Evolutionary conservation across 2,797 vertebrate genomes (phyloP).

Genomic region (Aldrovandia affinis): DNA sequence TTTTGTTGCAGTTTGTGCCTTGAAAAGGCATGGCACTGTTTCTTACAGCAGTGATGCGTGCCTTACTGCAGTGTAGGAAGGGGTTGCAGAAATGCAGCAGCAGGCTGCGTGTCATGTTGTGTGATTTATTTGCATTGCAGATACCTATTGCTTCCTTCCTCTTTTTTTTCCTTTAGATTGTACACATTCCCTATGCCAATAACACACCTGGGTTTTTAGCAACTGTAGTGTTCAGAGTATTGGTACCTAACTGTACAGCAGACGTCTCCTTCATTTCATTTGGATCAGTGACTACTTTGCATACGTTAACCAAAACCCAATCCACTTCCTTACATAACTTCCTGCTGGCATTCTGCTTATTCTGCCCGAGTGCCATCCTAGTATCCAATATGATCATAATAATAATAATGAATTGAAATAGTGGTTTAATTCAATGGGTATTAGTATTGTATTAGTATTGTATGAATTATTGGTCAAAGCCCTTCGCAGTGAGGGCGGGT

Average conservation of each 20-base stretch:
- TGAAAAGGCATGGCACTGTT: not conserved
- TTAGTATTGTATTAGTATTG: too few species aligned
- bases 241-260: not conserved
- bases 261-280: not conserved
- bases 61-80: not conserved
- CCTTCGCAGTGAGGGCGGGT: not conserved
- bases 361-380: not conserved
- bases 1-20: not conserved
- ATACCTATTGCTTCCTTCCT: not conserved
- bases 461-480: not conserved
- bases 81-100: not conserved
- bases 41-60: not conserved
- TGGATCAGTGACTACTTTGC: not conserved
- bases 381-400: not conserved
- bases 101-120: not conserved
- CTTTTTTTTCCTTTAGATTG: too few species aligned
- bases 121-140: slow-evolving; percentile 20
- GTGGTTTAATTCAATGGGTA: not conserved
- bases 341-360: not conserved
- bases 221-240: not conserved
- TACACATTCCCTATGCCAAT: not conserved
- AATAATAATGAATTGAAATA: not conserved
- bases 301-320: not conserved
- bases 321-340: not conserved
- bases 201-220: not conserved